Evolutionary conservation across 1,140 invertebrate genomes (phyloP).

Genomic region (Portunus trituberculatus): DNA sequence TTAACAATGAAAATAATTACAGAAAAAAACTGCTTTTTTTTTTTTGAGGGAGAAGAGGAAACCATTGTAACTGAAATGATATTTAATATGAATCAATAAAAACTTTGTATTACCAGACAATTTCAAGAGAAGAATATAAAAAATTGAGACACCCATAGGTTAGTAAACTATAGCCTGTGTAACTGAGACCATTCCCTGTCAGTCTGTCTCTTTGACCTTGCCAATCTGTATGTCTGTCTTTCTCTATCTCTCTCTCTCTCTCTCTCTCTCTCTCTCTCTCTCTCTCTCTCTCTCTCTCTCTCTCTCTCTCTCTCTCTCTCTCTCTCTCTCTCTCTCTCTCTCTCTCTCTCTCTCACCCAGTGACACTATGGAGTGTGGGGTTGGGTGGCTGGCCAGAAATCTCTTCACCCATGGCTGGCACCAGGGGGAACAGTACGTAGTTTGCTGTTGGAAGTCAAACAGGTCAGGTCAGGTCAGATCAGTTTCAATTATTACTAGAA

Average conservation of each 20-base stretch:
- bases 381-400: not conserved
- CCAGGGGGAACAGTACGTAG: conserved; percentile 53
- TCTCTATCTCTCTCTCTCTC: not conserved
- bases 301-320: conserved; percentile 26
- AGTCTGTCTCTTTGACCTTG: no score
- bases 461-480: not conserved
- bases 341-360: not conserved
- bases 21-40: no score
- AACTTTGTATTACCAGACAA: no score
- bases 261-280: not conserved
- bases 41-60: no score
- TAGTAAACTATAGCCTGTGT: no score
- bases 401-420: conserved; percentile 43
- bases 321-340: conserved; percentile 45
- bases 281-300: not conserved
- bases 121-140: no score
- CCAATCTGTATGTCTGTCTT: no score
- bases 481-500: not conserved
- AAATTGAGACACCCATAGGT: no score
- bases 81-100: no score
- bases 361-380: not conserved
- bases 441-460: conserved; percentile 4
- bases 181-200: no score
- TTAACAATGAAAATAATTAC: not conserved
- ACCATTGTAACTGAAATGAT: no score